Evolutionary conservation across 2,113 vertebrate species (phyloP).

Genomic region (Aldabrachelys gigantea): DNA sequence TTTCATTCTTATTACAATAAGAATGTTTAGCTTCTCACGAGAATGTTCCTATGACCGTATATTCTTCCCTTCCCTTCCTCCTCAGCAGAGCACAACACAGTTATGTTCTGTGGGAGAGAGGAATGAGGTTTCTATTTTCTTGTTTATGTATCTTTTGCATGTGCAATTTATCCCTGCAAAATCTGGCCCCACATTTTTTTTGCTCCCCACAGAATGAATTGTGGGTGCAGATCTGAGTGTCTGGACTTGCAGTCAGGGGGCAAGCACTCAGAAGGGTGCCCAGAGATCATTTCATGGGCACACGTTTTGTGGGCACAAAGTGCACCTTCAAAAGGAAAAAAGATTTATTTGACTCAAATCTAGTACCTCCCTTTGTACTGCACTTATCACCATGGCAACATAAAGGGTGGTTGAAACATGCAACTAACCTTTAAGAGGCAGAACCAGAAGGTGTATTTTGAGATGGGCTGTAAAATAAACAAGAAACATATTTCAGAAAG

Average conservation of each 20-base stretch:
- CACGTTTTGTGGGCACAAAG: background rate
- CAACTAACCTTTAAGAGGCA: background rate
- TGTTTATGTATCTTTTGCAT: background rate
- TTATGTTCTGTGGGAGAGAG: background rate
- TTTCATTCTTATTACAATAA: background rate
- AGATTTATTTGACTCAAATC: slow-evolving; percentile 27
- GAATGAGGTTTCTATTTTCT: background rate
- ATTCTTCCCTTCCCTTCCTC: background rate
- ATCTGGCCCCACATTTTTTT: background rate
- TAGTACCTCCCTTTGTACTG: background rate
- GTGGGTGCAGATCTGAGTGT: background rate
- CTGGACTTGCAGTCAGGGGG: background rate
- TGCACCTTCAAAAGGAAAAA: slow-evolving; percentile 2
- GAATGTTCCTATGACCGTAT: background rate
- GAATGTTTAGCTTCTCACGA: background rate
- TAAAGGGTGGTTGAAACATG: slow-evolving; percentile 13
- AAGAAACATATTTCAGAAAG: background rate
- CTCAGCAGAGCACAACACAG: background rate
- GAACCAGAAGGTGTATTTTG: background rate
- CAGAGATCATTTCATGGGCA: slow-evolving; percentile 16
- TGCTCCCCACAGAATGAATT: background rate
- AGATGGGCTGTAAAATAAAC: background rate
- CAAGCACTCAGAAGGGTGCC: background rate
- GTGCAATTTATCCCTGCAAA: background rate
- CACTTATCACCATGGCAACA: slow-evolving; percentile 41